A percentile compares a stretch with the other conserved stretches of the same genome.
Conservation (phyloP, 2,888 invertebrate species). For the Acleris sparsana region DNA sequence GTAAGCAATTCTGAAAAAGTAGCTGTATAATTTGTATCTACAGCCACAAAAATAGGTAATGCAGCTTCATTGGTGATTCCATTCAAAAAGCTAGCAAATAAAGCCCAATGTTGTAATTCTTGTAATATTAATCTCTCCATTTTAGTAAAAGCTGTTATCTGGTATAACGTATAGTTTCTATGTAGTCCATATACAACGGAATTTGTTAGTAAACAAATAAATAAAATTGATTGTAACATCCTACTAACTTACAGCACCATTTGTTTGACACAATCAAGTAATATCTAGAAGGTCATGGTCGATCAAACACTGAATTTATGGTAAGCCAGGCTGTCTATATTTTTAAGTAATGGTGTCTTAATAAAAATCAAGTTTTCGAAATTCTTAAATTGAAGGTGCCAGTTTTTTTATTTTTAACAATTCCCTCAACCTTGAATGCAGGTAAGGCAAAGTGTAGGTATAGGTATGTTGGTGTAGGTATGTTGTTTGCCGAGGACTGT, state of each 20-base stretch:
- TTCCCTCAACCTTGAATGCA: too few species aligned
- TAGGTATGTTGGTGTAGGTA: too few species aligned
- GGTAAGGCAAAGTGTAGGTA: too few species aligned
- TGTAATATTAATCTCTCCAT: slow-evolving; percentile 61
- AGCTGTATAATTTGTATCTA: slow-evolving; percentile 44
- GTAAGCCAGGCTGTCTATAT: too few species aligned
- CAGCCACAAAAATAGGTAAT: slow-evolving; percentile 62
- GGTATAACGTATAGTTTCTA: slow-evolving; percentile 54
- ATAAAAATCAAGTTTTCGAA: too few species aligned
- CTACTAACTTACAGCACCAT: slow-evolving; percentile 1
- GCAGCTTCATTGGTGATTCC: slow-evolving; percentile 69
- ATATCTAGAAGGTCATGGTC: slow-evolving; percentile 12
- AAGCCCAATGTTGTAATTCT: slow-evolving; percentile 47
- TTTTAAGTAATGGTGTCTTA: too few species aligned
- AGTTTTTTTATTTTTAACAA: too few species aligned
- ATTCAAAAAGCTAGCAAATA: slow-evolving; percentile 58
- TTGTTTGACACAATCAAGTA: not conserved
- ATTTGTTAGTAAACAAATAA: slow-evolving; percentile 1
- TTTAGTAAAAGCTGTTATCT: slow-evolving; percentile 64
- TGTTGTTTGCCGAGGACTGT: too few species aligned
- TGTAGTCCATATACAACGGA: not conserved
- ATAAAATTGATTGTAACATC: slow-evolving; percentile 1
- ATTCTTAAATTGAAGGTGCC: too few species aligned
- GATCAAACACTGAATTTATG: too few species aligned
- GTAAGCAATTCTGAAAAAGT: slow-evolving; percentile 55